Conservation (phyloP, 2,888 invertebrate species). For the Eledone cirrhosa region DNA sequence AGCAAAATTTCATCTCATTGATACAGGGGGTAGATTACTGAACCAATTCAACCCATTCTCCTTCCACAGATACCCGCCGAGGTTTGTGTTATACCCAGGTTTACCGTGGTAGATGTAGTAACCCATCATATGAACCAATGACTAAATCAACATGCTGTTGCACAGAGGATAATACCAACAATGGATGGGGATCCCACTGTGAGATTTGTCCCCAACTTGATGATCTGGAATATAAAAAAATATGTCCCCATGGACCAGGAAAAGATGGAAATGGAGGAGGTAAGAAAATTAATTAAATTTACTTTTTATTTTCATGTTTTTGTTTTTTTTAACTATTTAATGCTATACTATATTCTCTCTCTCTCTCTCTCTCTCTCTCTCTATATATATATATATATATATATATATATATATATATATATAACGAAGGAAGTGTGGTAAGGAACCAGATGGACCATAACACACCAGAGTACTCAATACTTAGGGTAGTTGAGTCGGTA, state of each 20-base stretch:
- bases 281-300: constrained; percentile 47
- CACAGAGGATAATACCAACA: constrained; percentile 73
- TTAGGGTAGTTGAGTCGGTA: no score
- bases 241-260: constrained; percentile 82
- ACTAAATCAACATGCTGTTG: constrained; percentile 88
- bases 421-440: no score
- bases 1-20: no score
- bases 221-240: constrained; percentile 75
- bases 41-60: no score
- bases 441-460: no score
- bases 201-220: constrained; percentile 79
- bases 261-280: constrained; percentile 83
- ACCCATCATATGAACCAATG: constrained; percentile 79
- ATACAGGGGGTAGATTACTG: no score
- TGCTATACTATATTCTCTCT: no score
- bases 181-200: constrained; percentile 84
- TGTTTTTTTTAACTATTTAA: neutral
- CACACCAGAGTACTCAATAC: no score
- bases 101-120: constrained; percentile 79
- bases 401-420: no score
- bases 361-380: no score
- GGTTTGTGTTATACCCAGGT: constrained; percentile 83
- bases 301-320: neutral
- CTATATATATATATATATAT: no score
- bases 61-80: constrained; percentile 76